Base-by-base conservation (phyloP, 2,888 invertebrate genomes). In the Auanema sp. region DNA sequence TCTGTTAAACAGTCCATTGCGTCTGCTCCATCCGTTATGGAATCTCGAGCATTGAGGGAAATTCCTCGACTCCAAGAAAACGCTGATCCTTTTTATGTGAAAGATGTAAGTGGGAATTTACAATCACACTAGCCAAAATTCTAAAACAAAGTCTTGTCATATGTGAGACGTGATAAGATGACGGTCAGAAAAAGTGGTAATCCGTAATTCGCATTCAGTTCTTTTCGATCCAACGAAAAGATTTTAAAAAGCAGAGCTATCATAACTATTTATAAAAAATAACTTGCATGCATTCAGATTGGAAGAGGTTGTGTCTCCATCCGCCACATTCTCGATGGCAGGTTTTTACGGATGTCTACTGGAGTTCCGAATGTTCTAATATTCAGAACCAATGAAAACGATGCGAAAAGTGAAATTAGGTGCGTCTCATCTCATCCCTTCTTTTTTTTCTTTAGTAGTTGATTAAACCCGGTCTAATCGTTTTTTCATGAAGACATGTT, bases 1-100 rank as follows among this genome's bases (percentile, higher is more conserved):
- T n/a, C 40, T 21, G 11, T 41, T 2, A 23, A 12, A 58, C 44
- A 33, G 23, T 58, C 58, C 5, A 47, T 33, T 10, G 49, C 50
- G 1, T 58, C 58, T 16, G 58, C 58, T 21, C 58, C 58, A 21
- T 58, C 58, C 6, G 21, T 23, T 14, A 24, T 58, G 21, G 40
- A 41, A 12, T 12, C 21, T 50, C 50, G 50, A n/a, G 21, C 56
- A 55, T 21, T 55, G 4, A 33, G 33, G 56, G 42, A 12, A 12
- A 21, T 16, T 50, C 50, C 50, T 1, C 2, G 12, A 12, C 11
- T 23, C 16, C 50, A 12, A 50, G 50, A 16, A 16, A 16, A 16
- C n/a, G 50, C n/a, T 47, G 47, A 18, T 25, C 33, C 47, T 24
- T 21, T 33, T 33, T 21, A 33, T 33, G 33, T 21, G 24, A 58